These are phyloP conservation scores for pig (Sus scrofa) DNA, from an alignment of 2,113 vertebrate species.

Conservation along the genomic window T2T-Sscrofa CM000828.6:70160501-70161000, in stretches of 20 bases:
- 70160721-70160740: background rate
- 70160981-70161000: background rate
- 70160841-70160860: background rate
- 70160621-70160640: background rate
- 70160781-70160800: background rate
- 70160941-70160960: background rate
- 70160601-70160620: slow-evolving; percentile 36
- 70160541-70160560: slow-evolving; percentile 23
- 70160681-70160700: background rate
- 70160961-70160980: background rate
- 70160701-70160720: background rate
- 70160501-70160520: background rate
- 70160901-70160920: background rate
- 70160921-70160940: background rate
- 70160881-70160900: background rate
- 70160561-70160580: slow-evolving; percentile 30
- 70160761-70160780: rapidly evolving
- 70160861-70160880: background rate
- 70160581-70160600: slow-evolving; percentile 48
- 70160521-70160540: background rate
- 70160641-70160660: background rate
- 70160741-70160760: background rate
- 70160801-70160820: background rate
- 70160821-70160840: background rate
- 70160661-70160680: background rate